A percentile compares a stretch with the other conserved stretches of the same genome.
Conservation (phyloP, 2,113 vertebrate species). For the Dromiciops gliroides region DNA sequence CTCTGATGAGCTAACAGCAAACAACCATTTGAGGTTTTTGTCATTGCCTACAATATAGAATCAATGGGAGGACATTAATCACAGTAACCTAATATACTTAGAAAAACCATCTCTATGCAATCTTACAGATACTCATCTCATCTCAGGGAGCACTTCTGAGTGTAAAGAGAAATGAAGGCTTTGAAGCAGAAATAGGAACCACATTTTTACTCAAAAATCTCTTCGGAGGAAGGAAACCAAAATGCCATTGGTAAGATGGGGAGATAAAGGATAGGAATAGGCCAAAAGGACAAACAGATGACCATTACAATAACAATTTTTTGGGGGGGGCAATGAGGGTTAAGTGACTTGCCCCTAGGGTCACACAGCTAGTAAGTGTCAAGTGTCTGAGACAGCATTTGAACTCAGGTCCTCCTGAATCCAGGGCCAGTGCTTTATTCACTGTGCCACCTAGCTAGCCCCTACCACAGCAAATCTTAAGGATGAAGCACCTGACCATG, state of each 20-base stretch:
- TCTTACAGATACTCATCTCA: not conserved
- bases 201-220: not conserved
- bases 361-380: too few relatives aligned
- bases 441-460: too few relatives aligned
- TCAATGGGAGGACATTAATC: not conserved
- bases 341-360: too few relatives aligned
- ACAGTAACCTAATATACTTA: not conserved
- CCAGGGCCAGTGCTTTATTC: too few relatives aligned
- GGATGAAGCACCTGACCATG: not conserved
- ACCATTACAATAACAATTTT: not conserved
- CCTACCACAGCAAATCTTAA: not conserved
- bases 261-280: not conserved
- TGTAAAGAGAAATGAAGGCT: not conserved
- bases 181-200: not conserved
- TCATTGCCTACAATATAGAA: not conserved
- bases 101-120: not conserved
- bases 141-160: not conserved
- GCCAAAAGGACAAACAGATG: not conserved
- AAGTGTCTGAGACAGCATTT: too few relatives aligned
- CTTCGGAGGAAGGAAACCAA: not conserved
- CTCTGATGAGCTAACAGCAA: not conserved
- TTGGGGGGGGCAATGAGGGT: too few relatives aligned
- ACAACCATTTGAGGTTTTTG: conserved; percentile 12
- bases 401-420: too few relatives aligned
- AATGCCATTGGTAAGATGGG: not conserved